These are phyloP conservation scores for Micronisus gabar DNA, from an alignment of 2,113 vertebrate species.

Conservation along the genomic window DNA sequence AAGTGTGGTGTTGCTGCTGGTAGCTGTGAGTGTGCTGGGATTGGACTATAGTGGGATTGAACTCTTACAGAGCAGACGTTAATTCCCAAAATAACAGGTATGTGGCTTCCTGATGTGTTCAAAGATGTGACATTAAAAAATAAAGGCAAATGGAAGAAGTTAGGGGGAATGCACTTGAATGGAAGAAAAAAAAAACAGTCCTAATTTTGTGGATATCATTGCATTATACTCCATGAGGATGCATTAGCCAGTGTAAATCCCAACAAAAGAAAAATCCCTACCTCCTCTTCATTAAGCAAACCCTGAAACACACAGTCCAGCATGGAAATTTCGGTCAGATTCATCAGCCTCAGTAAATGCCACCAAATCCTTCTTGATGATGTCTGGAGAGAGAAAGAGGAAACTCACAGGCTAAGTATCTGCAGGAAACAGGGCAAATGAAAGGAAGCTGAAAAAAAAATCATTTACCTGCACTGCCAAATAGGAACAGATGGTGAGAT, in stretches of 20 bases:
- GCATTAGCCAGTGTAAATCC: neutral
- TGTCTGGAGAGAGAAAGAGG: neutral
- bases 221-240: neutral
- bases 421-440: constrained; percentile 13
- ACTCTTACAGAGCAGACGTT: neutral
- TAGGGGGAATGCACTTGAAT: neutral
- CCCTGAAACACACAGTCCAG: neutral
- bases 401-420: neutral
- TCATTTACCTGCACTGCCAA: constrained; percentile 63
- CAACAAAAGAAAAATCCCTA: neutral
- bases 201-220: neutral
- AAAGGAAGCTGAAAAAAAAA: constrained; percentile 29
- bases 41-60: neutral
- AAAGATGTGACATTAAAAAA: neutral
- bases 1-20: accelerated
- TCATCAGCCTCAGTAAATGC: neutral
- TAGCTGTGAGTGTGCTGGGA: neutral
- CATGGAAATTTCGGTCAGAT: neutral
- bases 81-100: neutral
- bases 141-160: neutral
- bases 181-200: neutral
- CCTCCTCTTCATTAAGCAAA: neutral
- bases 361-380: neutral
- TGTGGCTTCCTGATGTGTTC: neutral
- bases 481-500: constrained; percentile 70